A percentile compares a stretch with the other conserved stretches of the same genome.
Evolutionary conservation across 2,113 vertebrate species (phyloP).

Genomic region (Scalopus aquaticus): DNA sequence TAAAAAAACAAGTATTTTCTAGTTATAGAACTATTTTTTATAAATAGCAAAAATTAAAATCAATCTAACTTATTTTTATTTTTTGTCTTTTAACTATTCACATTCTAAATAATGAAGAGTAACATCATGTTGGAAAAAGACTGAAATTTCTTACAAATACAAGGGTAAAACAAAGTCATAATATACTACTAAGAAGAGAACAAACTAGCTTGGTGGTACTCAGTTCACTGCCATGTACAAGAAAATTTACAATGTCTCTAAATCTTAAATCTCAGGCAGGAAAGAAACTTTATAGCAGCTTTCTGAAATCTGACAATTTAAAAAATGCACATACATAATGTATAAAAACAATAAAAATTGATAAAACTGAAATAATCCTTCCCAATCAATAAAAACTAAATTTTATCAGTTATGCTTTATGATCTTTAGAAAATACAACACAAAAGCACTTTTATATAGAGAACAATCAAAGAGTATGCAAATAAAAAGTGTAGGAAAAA

Average conservation of each 20-base stretch:
- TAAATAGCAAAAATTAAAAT: background rate
- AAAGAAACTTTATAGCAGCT: background rate
- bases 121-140: background rate
- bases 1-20: constrained; percentile 16
- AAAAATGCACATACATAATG: background rate
- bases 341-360: background rate
- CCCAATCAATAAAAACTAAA: background rate
- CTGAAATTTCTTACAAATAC: background rate
- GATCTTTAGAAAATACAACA: background rate
- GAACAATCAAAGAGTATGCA: background rate
- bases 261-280: background rate
- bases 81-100: background rate
- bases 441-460: background rate
- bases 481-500: background rate
- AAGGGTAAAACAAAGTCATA: background rate
- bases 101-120: background rate
- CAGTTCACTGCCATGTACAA: background rate
- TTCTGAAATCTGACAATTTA: background rate
- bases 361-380: background rate
- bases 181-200: background rate
- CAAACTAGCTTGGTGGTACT: background rate
- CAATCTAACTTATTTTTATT: background rate
- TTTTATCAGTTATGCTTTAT: background rate
- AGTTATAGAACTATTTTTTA: background rate
- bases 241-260: background rate